phyloP scores from a whole-genome alignment of 2,797 vertebrate species.

The Gallinago nigripennis region DNA sequence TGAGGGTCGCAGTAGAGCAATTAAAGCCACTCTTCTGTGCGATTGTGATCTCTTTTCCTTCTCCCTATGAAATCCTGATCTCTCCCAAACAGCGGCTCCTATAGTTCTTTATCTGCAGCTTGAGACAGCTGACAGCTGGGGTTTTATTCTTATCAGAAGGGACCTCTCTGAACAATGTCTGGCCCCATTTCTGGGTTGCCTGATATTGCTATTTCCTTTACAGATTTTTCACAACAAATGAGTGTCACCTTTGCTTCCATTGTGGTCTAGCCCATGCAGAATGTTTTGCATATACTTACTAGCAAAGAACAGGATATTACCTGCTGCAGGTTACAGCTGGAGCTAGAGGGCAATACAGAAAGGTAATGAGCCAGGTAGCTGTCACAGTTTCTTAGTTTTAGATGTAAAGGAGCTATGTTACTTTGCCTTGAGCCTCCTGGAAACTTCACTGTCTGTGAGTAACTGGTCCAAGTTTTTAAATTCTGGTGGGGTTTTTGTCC shows the following conservation, averaged over 20 bases:
- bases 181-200: not conserved
- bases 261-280: not conserved
- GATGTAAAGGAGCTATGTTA: not conserved
- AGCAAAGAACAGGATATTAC: not conserved
- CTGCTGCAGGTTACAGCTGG: not conserved
- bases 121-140: not conserved
- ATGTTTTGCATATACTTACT: not conserved
- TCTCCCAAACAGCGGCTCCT: not conserved
- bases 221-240: not conserved
- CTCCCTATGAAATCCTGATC: not conserved
- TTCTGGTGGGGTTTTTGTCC: fast-evolving
- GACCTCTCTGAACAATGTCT: not conserved
- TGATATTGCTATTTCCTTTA: not conserved
- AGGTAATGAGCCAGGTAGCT: not conserved
- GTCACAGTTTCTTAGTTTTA: not conserved
- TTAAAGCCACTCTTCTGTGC: not conserved
- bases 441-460: not conserved
- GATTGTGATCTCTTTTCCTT: not conserved
- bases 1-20: not conserved
- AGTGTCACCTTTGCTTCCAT: not conserved
- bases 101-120: not conserved
- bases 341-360: not conserved
- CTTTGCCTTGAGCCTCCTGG: not conserved
- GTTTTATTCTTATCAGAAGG: not conserved
- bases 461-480: not conserved